Percentiles rank a stretch among this genome's conserved stretches.
Conservation (phyloP, 2,113 vertebrate species). For the Emydocephalus ijimae region DNA sequence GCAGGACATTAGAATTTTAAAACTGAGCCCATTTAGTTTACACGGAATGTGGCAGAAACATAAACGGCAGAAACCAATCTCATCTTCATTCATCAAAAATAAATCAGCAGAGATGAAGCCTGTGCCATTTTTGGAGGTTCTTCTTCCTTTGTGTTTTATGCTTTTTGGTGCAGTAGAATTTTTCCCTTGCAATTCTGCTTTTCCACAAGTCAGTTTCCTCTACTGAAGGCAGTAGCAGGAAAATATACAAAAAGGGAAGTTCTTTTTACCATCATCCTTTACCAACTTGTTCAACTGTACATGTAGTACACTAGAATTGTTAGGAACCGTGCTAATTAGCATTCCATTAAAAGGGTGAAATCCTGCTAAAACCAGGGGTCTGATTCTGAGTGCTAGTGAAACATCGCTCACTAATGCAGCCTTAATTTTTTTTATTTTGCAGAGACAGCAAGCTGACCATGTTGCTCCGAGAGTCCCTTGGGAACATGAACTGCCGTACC, state of each 20-base stretch:
- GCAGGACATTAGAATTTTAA: constrained; percentile 44
- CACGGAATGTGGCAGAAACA: constrained; percentile 37
- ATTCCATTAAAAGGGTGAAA: constrained; percentile 60
- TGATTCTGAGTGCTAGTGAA: constrained; percentile 45
- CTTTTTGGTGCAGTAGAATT: neutral
- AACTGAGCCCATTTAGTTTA: constrained; percentile 30
- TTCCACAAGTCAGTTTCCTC: neutral
- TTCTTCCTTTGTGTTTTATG: constrained; percentile 28
- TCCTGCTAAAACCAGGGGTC: constrained; percentile 42
- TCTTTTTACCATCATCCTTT: neutral
- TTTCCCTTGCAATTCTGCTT: neutral
- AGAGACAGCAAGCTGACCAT: constrained; percentile 99
- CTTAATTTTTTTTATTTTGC: constrained; percentile 69
- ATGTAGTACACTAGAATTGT: constrained; percentile 23
- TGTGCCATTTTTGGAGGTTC: constrained; percentile 10
- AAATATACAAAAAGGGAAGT: neutral
- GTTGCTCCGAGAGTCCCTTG: constrained; percentile 96
- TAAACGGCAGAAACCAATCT: constrained; percentile 36
- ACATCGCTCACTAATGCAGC: constrained; percentile 62
- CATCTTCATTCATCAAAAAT: constrained; percentile 18
- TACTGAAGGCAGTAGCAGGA: neutral
- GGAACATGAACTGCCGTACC: constrained; percentile 98
- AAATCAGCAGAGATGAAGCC: constrained; percentile 38
- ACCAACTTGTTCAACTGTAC: constrained; percentile 47
- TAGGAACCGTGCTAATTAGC: constrained; percentile 55